Evolutionary conservation across 1,140 invertebrate genomes (phyloP).

Genomic region (Adelges cooleyi): DNA sequence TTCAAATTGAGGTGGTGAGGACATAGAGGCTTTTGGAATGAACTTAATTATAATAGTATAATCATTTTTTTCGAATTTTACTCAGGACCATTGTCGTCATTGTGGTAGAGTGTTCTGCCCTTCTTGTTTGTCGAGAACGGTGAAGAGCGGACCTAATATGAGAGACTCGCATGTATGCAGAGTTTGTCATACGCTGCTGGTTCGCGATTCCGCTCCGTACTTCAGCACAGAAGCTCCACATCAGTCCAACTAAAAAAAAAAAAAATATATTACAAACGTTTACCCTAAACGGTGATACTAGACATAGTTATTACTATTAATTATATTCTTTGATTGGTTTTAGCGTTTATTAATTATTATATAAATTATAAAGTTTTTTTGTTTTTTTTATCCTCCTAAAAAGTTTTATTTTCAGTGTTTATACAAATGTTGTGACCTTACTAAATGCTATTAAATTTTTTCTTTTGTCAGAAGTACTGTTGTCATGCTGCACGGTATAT

Average conservation of each 20-base stretch:
- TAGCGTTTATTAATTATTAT: too few relatives aligned
- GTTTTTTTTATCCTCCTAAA: too few relatives aligned
- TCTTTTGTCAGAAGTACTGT: too few relatives aligned
- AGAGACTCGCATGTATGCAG: conserved; percentile 82
- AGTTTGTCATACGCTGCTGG: conserved; percentile 93
- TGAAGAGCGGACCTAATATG: conserved; percentile 74
- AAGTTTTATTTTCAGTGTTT: too few relatives aligned
- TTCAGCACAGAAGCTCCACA: conserved; percentile 78
- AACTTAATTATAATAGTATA: not conserved
- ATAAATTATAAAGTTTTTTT: too few relatives aligned
- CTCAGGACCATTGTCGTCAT: conserved; percentile 85
- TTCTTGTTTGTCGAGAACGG: conserved; percentile 67
- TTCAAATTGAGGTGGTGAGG: too few relatives aligned
- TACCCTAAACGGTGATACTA: conserved; percentile 23
- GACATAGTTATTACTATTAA: conserved; percentile 9
- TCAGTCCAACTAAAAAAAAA: conserved; percentile 8
- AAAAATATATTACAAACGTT: not conserved
- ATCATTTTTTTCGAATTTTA: conserved; percentile 36
- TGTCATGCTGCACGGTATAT: too few relatives aligned
- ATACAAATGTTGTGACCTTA: too few relatives aligned
- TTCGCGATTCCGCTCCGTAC: conserved; percentile 84
- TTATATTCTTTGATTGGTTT: not conserved
- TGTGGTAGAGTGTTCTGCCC: conserved; percentile 92
- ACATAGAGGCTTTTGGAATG: too few relatives aligned
- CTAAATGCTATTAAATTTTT: too few relatives aligned